A percentile compares a stretch with the other conserved stretches of the same genome.
Conservation (phyloP, 2,797 vertebrate genomes). For the Threskiornis aethiopicus region DNA sequence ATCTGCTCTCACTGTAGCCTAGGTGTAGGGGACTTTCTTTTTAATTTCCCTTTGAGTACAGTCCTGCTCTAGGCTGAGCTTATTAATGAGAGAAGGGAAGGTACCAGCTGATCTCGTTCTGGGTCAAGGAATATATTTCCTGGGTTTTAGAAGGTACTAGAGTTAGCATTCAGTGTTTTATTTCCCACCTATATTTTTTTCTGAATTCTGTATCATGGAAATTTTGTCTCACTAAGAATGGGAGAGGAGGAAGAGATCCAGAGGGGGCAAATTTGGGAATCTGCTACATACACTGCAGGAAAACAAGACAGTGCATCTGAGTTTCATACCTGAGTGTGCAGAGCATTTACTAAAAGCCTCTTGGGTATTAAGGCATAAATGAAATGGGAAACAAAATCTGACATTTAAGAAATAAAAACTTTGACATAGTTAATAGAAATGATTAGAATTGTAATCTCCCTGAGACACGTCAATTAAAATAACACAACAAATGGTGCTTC, state of each 20-base stretch:
- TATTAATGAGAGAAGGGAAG: neutral
- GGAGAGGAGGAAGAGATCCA: neutral
- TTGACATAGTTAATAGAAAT: slow-evolving; percentile 28
- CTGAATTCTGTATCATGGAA: neutral
- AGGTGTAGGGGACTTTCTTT: neutral
- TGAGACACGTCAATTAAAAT: slow-evolving; percentile 45
- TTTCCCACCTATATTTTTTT: neutral
- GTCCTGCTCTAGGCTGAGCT: neutral
- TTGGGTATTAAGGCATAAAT: neutral
- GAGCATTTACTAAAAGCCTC: neutral
- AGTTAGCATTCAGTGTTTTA: neutral
- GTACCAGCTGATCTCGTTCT: neutral
- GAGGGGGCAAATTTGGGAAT: neutral
- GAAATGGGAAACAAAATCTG: slow-evolving; percentile 16
- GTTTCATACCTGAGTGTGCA: neutral
- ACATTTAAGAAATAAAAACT: neutral
- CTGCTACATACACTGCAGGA: neutral
- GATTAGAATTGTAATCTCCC: slow-evolving; percentile 35
- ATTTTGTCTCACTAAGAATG: neutral
- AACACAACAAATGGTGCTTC: slow-evolving; percentile 23
- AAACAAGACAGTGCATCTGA: neutral
- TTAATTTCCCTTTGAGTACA: neutral
- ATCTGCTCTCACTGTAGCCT: neutral
- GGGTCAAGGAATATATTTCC: neutral
- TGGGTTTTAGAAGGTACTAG: neutral